A percentile compares a stretch with the other conserved stretches of the same genome.
Evolutionary conservation across 2,888 invertebrate species (phyloP).

Genomic region (Parnassius apollo): DNA sequence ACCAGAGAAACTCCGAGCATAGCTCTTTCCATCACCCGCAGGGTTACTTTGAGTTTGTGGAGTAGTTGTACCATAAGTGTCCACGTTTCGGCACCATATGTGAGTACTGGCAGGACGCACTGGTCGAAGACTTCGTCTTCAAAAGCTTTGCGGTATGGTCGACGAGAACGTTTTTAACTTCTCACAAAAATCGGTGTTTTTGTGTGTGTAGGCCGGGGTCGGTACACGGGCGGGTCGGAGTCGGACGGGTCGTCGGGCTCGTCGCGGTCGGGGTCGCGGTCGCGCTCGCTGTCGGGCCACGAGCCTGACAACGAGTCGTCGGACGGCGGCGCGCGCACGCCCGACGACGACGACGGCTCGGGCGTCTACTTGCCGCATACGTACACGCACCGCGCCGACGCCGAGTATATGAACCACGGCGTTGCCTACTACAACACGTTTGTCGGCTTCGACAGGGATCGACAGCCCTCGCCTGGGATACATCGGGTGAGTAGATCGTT

Average conservation of each 20-base stretch:
- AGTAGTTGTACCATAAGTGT: too few species aligned
- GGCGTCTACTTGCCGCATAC: constrained; percentile 84
- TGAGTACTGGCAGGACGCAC: too few species aligned
- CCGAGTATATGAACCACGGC: constrained; percentile 78
- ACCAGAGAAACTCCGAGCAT: too few species aligned
- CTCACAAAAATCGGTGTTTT: neutral
- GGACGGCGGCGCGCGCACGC: constrained; percentile 84
- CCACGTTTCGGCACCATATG: too few species aligned
- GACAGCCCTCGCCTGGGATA: constrained; percentile 67
- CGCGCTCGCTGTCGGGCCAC: constrained; percentile 86
- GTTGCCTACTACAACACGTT: constrained; percentile 83
- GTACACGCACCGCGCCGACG: constrained; percentile 79
- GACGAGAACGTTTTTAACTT: neutral
- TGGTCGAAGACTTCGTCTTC: too few species aligned
- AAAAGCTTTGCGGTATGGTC: too few species aligned
- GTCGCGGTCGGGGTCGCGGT: constrained; percentile 83
- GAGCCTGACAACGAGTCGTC: constrained; percentile 89
- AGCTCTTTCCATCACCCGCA: too few species aligned
- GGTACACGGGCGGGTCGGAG: constrained; percentile 60
- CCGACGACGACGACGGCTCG: constrained; percentile 85
- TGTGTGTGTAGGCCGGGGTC: too few species aligned
- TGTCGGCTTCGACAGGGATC: constrained; percentile 79
- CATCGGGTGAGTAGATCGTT: constrained; percentile 65
- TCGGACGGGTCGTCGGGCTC: constrained; percentile 88
- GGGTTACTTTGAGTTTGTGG: too few species aligned